Evolutionary conservation across 2,113 vertebrate species (phyloP).

Genomic region (Amphiprion ocellaris): DNA sequence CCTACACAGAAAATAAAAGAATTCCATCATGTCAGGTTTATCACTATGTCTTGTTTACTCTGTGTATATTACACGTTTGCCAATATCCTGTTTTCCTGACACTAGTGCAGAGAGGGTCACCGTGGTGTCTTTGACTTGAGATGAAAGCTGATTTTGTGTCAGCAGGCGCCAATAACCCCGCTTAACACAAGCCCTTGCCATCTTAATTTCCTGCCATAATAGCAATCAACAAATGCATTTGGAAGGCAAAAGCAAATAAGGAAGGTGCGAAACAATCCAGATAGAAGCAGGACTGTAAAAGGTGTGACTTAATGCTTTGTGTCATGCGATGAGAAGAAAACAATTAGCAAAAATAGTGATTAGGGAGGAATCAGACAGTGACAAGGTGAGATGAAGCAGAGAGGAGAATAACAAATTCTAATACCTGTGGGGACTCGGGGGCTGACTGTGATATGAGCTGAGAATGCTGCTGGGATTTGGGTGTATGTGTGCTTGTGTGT

Average conservation of each 20-base stretch:
- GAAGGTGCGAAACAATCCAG: neutral
- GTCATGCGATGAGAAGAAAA: constrained; percentile 29
- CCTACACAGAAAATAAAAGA: neutral
- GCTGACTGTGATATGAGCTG: constrained; percentile 56
- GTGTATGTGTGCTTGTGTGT: constrained; percentile 34
- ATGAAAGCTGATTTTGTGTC: constrained; percentile 44
- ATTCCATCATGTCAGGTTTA: constrained; percentile 37
- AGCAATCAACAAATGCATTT: constrained; percentile 25
- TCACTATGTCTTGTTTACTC: constrained; percentile 44
- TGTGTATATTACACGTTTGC: constrained; percentile 64
- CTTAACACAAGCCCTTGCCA: constrained; percentile 14
- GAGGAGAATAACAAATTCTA: constrained; percentile 46
- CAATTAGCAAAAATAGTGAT: constrained; percentile 46
- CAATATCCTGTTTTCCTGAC: constrained; percentile 69
- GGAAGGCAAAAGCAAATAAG: neutral
- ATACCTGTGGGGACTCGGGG: constrained; percentile 38
- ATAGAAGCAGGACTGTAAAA: neutral
- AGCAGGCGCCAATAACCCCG: constrained; percentile 30
- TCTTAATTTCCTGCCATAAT: constrained; percentile 52
- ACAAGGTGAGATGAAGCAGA: constrained; percentile 47
- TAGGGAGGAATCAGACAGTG: constrained; percentile 34
- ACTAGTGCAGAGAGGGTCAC: constrained; percentile 39
- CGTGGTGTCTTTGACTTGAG: constrained; percentile 33
- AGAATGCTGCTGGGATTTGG: constrained; percentile 49
- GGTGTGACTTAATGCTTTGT: neutral